A percentile compares a stretch with the other conserved stretches of the same genome.
phyloP scores from a whole-genome alignment of 2,113 vertebrate species.

The Rhizomys pruinosus region DNA sequence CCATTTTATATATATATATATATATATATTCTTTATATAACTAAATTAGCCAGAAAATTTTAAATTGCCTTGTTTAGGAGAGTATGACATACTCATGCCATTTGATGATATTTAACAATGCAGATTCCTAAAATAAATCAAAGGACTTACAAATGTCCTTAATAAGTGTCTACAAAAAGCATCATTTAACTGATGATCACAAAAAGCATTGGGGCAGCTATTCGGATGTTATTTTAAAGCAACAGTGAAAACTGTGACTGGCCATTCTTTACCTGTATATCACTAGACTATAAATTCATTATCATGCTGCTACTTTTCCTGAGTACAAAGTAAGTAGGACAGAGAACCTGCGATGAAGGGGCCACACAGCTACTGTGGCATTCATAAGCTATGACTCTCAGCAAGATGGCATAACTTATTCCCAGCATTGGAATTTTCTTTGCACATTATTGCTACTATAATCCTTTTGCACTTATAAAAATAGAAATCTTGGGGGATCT shows the following conservation, averaged over 20 bases:
- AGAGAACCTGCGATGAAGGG: conserved; percentile 61
- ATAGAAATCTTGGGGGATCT: too few species aligned
- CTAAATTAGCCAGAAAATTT: not conserved
- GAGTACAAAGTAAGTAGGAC: conserved; percentile 18
- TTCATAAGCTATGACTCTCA: conserved; percentile 19
- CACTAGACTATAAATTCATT: conserved; percentile 21
- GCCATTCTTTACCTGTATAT: not conserved
- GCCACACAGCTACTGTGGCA: conserved; percentile 63
- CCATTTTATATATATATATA: too few species aligned
- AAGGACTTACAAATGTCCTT: not conserved
- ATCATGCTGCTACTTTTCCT: conserved; percentile 57
- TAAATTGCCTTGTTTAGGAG: not conserved
- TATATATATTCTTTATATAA: not conserved
- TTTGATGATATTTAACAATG: not conserved
- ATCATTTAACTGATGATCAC: not conserved
- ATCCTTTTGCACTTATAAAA: not conserved
- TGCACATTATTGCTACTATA: not conserved
- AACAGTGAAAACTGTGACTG: not conserved
- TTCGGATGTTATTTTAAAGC: not conserved
- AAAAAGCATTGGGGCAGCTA: not conserved
- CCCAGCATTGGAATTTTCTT: conserved; percentile 2
- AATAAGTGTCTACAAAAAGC: not conserved
- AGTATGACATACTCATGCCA: not conserved
- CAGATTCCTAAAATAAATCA: not conserved
- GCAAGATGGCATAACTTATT: conserved; percentile 4